Evolutionary conservation across 2,888 invertebrate species (phyloP), one percentile per base, ranked within the genome.

Genomic region (Volucella zonaria): DNA sequence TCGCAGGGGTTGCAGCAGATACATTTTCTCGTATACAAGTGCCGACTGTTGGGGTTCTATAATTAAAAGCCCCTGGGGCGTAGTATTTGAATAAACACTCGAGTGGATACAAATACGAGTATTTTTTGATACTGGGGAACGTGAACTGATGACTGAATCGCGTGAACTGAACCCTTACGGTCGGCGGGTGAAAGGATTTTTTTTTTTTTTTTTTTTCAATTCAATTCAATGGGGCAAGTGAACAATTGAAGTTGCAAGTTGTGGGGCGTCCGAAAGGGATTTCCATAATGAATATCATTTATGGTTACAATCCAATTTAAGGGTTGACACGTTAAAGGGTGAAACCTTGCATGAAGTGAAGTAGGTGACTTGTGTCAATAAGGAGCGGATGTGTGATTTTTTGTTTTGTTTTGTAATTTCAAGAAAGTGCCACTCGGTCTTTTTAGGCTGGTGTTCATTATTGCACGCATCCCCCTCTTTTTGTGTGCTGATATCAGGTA

Each of bases 41-140:
- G 62, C 49, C 52, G 75, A 0, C 43, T 56, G 43, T 15, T 77
- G 6, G 66, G 78, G 82, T 82, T 78, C 23, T 38, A 58, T 82
- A 82, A 82, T 82, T 82, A 79, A 82, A 82, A 82, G 62, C 51
- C 78, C 78, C 78, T 56, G 68, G 82, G 82, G 70, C 74, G 82
- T 73, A 64, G 74, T 68, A 74, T 74, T 82, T 47, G 74, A 82
- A 79, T 68, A 82, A 78, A 82, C 79, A 82, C 82, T 79, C 43
- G 42, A 66, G 47, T 59, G 42, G 18, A 40, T 77, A 31, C 31
- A 31, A 31, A 6, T 31, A 1, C 31, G 76, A 58, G 58, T 70
- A 62, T 42, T 56, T 66, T n/a, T 51, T 56, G 66, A 66, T 45
- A 54, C 31, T 54, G 49, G 43, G 23, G 18, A 47, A 62, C 54